A percentile compares a stretch with the other conserved stretches of the same genome.
phyloP scores from a whole-genome alignment of 2,113 vertebrate species.

The Peromyscus polionotus region DNA sequence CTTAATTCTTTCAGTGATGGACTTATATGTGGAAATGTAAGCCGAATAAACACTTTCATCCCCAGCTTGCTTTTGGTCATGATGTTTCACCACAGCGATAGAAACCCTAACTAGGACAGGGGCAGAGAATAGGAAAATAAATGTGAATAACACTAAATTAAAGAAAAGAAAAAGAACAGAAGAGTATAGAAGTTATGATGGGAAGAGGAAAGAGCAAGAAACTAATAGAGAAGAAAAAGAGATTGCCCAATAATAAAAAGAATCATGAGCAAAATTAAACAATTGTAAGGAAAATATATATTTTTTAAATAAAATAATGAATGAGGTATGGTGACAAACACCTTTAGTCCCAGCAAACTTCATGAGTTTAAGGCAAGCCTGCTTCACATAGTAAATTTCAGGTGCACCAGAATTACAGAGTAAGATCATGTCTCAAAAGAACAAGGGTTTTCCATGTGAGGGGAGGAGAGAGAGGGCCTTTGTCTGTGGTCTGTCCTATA shows the following conservation, averaged over 20 bases:
- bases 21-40: neutral
- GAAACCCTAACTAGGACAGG: neutral
- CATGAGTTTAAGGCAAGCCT: neutral
- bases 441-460: neutral
- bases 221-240: neutral
- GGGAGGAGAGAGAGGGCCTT: neutral
- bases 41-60: neutral
- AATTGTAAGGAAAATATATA: neutral
- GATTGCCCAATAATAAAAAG: neutral
- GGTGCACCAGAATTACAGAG: neutral
- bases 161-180: neutral
- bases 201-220: neutral
- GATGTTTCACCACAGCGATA: neutral
- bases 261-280: neutral
- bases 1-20: neutral
- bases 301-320: neutral
- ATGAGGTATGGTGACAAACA: neutral
- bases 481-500: neutral
- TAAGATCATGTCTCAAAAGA: neutral
- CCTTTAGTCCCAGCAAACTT: neutral
- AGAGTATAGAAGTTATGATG: neutral
- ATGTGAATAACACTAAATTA: neutral
- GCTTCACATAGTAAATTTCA: neutral
- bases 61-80: neutral
- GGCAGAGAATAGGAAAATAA: neutral